Evolutionary conservation across 2,888 invertebrate species (phyloP).

Genomic region (Epistrophella euchroma): DNA sequence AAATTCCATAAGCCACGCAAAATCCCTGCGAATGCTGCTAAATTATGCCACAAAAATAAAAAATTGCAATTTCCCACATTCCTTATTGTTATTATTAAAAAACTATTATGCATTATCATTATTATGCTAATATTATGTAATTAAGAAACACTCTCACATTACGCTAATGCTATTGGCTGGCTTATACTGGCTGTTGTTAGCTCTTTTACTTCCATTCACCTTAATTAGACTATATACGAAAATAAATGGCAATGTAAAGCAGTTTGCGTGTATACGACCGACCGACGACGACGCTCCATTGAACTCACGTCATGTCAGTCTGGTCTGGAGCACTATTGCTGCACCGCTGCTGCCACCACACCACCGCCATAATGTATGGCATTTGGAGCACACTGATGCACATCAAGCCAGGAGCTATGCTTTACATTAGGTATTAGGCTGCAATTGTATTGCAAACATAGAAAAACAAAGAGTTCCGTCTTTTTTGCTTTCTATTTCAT

Average conservation of each 20-base stretch:
- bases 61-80: slow-evolving; percentile 43
- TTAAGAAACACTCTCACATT: slow-evolving; percentile 60
- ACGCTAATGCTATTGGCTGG: slow-evolving; percentile 35
- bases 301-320: slow-evolving; percentile 61
- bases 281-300: slow-evolving; percentile 57
- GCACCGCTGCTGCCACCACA: neutral
- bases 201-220: slow-evolving; percentile 53
- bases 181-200: neutral
- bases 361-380: neutral
- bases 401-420: slow-evolving; percentile 12
- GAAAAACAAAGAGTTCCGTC: slow-evolving; percentile 45
- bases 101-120: slow-evolving; percentile 52
- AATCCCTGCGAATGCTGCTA: no score
- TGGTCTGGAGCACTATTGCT: neutral
- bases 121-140: slow-evolving; percentile 65
- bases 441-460: slow-evolving; percentile 17
- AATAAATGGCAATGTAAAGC: slow-evolving; percentile 54
- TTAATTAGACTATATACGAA: slow-evolving; percentile 55
- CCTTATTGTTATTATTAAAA: slow-evolving; percentile 33
- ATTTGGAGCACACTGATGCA: slow-evolving; percentile 30
- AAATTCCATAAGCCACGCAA: slow-evolving; percentile 20
- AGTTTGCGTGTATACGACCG: slow-evolving; percentile 65
- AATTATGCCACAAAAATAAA: slow-evolving; percentile 9
- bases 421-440: slow-evolving; percentile 28
- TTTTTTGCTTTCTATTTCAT: slow-evolving; percentile 47